Conservation (phyloP, 2,113 vertebrate genomes). For the Coreoperca whiteheadi region DNA sequence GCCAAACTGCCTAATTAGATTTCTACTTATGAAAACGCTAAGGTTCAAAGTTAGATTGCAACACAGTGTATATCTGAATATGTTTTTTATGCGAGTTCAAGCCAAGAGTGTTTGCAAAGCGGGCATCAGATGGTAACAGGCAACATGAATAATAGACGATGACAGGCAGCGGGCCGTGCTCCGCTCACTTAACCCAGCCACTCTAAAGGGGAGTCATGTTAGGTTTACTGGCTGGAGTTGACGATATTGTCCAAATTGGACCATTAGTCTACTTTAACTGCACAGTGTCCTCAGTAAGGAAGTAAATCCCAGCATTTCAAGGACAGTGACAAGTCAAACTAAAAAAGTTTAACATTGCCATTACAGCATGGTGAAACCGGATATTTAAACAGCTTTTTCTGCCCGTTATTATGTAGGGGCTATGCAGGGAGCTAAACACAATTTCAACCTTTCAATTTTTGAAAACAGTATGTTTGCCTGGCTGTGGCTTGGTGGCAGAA, state of each 20-base stretch:
- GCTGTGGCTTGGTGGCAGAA: too few relatives aligned
- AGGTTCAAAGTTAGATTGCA: slow-evolving; percentile 4
- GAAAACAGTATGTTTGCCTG: neutral
- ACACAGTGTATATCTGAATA: slow-evolving; percentile 1
- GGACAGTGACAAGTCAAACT: neutral
- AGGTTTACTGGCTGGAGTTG: slow-evolving; percentile 24
- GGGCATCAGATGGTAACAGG: slow-evolving; percentile 57
- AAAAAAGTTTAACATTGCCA: neutral
- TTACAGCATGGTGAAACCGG: neutral
- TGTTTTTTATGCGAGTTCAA: slow-evolving; percentile 10
- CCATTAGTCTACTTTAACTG: slow-evolving; percentile 22
- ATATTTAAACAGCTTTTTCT: neutral
- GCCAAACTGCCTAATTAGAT: slow-evolving; percentile 4
- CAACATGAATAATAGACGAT: slow-evolving; percentile 74
- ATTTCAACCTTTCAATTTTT: neutral
- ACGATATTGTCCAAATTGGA: slow-evolving; percentile 8
- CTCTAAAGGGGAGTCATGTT: slow-evolving; percentile 29
- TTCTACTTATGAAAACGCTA: neutral
- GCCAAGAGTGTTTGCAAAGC: slow-evolving; percentile 6
- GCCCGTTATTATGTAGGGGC: neutral
- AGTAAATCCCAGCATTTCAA: slow-evolving; percentile 1
- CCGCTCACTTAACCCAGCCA: slow-evolving; percentile 58
- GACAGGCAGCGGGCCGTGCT: slow-evolving; percentile 58
- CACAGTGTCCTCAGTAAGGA: neutral
- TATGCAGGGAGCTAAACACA: too few relatives aligned